These are phyloP conservation scores for rat (Rattus norvegicus) DNA, from an alignment of 2,113 vertebrate species.

Conservation along the genomic window GRCr8 NC_086024.1:10763501-10764000, in stretches of 20 bases:
- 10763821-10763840: neutral
- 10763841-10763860: neutral
- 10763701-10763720: neutral
- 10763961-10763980: neutral
- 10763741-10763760: neutral
- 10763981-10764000: neutral
- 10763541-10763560: neutral
- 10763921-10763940: neutral
- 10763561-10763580: neutral
- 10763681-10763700: neutral
- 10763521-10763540: neutral
- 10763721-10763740: neutral
- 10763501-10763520: neutral
- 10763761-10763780: neutral
- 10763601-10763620: constrained; percentile 23
- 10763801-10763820: neutral
- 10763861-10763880: neutral
- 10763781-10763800: neutral
- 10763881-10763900: neutral
- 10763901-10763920: neutral
- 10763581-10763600: neutral
- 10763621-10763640: constrained; percentile 36
- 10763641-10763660: neutral
- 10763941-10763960: neutral
- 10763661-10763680: constrained; percentile 19